A percentile compares a stretch with the other conserved stretches of the same genome.
Evolutionary conservation across 2,797 vertebrate species (phyloP).

Genomic region (Graptemys geographica): DNA sequence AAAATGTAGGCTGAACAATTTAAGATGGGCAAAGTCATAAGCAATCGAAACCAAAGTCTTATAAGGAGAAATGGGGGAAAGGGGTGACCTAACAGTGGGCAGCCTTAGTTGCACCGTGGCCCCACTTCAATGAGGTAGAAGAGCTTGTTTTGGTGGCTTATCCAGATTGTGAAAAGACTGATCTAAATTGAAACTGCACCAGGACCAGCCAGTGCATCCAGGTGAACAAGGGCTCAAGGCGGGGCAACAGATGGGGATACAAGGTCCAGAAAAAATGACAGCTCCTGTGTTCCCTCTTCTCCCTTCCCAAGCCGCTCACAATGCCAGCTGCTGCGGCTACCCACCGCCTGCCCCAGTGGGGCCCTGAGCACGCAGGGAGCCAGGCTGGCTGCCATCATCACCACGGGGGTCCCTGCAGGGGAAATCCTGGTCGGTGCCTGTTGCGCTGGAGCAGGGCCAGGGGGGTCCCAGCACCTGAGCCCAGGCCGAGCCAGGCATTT

Average conservation of each 20-base stretch:
- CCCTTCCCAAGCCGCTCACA: background rate
- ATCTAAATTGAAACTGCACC: accelerated
- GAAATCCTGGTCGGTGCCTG: too few species aligned
- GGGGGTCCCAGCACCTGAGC: too few species aligned
- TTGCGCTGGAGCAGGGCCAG: background rate
- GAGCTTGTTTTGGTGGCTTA: background rate
- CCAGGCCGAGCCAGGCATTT: background rate
- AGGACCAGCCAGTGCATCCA: accelerated
- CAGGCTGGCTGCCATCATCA: too few species aligned
- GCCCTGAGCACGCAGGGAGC: too few species aligned
- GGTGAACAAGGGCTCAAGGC: accelerated
- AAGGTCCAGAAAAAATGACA: background rate
- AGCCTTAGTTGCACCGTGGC: background rate
- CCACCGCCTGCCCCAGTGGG: too few species aligned
- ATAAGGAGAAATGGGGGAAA: accelerated
- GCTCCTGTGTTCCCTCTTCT: background rate
- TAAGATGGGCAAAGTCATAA: background rate
- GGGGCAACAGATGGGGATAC: accelerated
- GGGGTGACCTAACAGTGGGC: background rate
- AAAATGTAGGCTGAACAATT: accelerated
- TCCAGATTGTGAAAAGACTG: accelerated
- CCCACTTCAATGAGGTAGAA: accelerated
- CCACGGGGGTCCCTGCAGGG: too few species aligned
- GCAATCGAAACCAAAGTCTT: accelerated
- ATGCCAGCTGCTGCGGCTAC: background rate